Evolutionary conservation across 2,797 vertebrate genomes (phyloP), one percentile per base, ranked within the genome.

Genomic region (Pangasius macronema): DNA sequence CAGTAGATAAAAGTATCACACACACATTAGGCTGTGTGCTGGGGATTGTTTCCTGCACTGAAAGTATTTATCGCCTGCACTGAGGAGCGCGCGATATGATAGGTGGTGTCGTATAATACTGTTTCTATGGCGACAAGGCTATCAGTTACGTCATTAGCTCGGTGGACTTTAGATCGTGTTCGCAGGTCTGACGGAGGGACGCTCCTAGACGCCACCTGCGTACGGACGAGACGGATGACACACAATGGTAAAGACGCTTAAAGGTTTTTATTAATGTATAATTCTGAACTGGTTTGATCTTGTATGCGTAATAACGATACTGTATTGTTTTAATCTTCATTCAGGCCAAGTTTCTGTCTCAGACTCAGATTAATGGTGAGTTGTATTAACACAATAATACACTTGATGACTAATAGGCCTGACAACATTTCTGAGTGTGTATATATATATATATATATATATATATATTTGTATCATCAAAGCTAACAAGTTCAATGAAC

Each of bases 331-430:
- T 7, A 22, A 85, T 91, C 51, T 88, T 63, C n/a, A 68, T 46
- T 80, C 91, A 99, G 98, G 97, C 98, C 16, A 99, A 99, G 93
- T 99, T 98, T 90, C 96, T 99, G 90, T 95, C 98, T 82, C 98
- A 97, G 91, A 95, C 94, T 95, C 97, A 99, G 87, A 99, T 99
- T 67, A 97, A 97, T 1, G 98, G 98, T 99, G 95, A 75, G 97
- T 80, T 49, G 9, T 84, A 10, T 72, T 3, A 61, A 57, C n/a
- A n/a, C 4, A 1, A 16, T 20, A 33, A 14, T 30, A 53, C n/a
- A 57, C 53, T 20, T 76, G 13, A 33, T 55, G 3, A 33, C 27
- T n/a, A 53, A 76, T 7, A 80, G 53, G 76, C 53, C 33, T 81
- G 77, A 80, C 10, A 11, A 36, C 18, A 39, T 53, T 57, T 80